Evolutionary conservation across 1,140 invertebrate genomes (phyloP), one percentile per base, ranked within the genome.

Genomic region (Anadara kagoshimensis): DNA sequence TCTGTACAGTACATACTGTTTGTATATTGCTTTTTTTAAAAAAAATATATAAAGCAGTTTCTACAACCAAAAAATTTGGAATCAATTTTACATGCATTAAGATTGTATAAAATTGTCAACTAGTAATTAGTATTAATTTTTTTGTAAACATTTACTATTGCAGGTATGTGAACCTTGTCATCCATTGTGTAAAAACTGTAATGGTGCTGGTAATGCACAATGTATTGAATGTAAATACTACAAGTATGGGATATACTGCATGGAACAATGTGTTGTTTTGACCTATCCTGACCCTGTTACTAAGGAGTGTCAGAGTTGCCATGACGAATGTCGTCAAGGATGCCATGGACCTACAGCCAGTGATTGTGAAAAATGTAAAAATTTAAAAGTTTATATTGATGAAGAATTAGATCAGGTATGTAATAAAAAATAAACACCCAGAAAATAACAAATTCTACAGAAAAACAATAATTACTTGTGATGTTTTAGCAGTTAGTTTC

Each of bases 171-270:
- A 79, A 26, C 76, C 94, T 84, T 99, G 97, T 85, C 95, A 99
- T 90, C 93, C 94, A 0, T 91, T 95, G 16, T 98, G 97, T 85
- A 94, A 94, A 75, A 94, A 93, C 53, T 99, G 97, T 87, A 94
- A 93, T 47, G 95, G 94, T 7, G 96, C 76, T 1, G 77, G 80
- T 14, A 65, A 54, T 5, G 54, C 53, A 43, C 53, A 78, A 65
- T 89, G 88, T 72, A 72, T 47, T 2, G 59, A 73, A 16, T 89
- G 88, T 77, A 58, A 59, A 12, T 81, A 83, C 69, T 76, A 66
- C 24, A 65, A 75, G 26, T 49, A 77, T 36, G 69, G 79, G 16
- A 69, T 68, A 14, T 44, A 70, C 56, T 75, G 97, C 86, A 94
- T 97, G 0, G 90, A 92, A 0, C 86, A 92, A 74, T 99, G 98